phyloP scores from a whole-genome alignment of 35 echinoderm and acorn worm genomes.

The Anneissia japonica region DNA sequence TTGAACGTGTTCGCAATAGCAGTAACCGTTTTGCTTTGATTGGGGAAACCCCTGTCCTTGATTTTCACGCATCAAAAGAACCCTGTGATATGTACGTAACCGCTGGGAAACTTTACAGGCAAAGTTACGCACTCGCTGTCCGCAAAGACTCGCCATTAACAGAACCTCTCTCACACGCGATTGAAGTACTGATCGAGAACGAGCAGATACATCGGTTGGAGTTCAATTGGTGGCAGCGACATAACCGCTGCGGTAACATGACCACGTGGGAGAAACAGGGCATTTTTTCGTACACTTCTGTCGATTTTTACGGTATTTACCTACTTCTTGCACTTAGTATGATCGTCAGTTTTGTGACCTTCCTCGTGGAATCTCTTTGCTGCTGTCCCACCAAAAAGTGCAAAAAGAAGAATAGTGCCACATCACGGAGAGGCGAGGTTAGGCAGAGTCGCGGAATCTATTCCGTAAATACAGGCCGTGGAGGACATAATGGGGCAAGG shows the following conservation, averaged over 20 bases:
- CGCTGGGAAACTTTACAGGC: slow-evolving; percentile 32
- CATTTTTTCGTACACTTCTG: slow-evolving; percentile 16
- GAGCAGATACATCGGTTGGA: slow-evolving; percentile 39
- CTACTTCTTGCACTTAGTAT: slow-evolving; percentile 37
- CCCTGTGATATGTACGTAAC: slow-evolving; percentile 53
- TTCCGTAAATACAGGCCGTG: slow-evolving; percentile 5
- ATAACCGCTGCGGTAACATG: slow-evolving; percentile 31
- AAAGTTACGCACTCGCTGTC: slow-evolving; percentile 49
- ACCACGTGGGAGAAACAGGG: slow-evolving; percentile 24
- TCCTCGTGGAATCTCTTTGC: slow-evolving; percentile 46
- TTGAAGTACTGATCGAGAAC: slow-evolving; percentile 29
- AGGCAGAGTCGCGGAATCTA: not conserved
- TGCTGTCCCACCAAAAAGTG: slow-evolving; percentile 1
- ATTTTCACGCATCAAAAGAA: slow-evolving; percentile 16
- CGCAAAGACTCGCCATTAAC: slow-evolving; percentile 34
- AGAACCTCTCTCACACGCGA: slow-evolving; percentile 36
- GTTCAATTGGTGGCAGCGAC: slow-evolving; percentile 44
- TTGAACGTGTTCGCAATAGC: slow-evolving; percentile 34
- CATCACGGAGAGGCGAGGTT: not conserved
- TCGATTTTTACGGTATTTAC: slow-evolving; percentile 50
- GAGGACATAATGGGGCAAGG: not conserved
- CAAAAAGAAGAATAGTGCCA: not conserved
- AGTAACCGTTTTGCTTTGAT: slow-evolving; percentile 52
- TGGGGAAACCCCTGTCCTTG: slow-evolving; percentile 39
- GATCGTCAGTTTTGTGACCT: slow-evolving; percentile 13